Conservation (phyloP, 2,888 invertebrate species). For the Zootermopsis nevadensis region DNA sequence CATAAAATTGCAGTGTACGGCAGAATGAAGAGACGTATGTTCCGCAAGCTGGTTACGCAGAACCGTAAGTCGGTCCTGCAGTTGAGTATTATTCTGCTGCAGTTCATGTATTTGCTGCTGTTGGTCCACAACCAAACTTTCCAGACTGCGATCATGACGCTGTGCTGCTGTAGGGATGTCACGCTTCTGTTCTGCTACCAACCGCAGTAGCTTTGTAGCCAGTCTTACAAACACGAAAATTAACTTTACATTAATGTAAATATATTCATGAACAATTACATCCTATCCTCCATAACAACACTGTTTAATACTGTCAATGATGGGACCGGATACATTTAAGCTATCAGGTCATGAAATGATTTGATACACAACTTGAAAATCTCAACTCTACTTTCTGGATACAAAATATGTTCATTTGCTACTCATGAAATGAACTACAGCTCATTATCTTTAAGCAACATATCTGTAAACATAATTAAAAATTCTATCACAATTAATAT, state of each 20-base stretch:
- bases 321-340: too few relatives aligned
- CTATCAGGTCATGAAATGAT: too few relatives aligned
- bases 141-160: conserved; percentile 20
- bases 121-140: not conserved
- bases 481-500: too few relatives aligned
- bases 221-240: not conserved
- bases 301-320: too few relatives aligned
- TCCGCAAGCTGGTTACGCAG: conserved; percentile 40
- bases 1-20: conserved; percentile 26
- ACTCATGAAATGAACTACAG: too few relatives aligned
- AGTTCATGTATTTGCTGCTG: conserved; percentile 19
- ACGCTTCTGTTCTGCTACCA: conserved; percentile 28
- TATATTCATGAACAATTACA: too few relatives aligned
- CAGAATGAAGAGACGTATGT: conserved; percentile 44
- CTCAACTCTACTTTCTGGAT: too few relatives aligned
- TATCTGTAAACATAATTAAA: too few relatives aligned
- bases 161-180: not conserved
- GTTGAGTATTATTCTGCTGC: conserved; percentile 1
- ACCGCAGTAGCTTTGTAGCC: conserved; percentile 31
- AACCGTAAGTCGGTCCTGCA: conserved; percentile 25
- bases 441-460: too few relatives aligned
- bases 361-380: too few relatives aligned
- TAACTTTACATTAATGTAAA: not conserved
- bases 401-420: too few relatives aligned
- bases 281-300: too few relatives aligned